Evolutionary conservation across 2,797 vertebrate species (phyloP).

Genomic region (Chloroceryle amazona): DNA sequence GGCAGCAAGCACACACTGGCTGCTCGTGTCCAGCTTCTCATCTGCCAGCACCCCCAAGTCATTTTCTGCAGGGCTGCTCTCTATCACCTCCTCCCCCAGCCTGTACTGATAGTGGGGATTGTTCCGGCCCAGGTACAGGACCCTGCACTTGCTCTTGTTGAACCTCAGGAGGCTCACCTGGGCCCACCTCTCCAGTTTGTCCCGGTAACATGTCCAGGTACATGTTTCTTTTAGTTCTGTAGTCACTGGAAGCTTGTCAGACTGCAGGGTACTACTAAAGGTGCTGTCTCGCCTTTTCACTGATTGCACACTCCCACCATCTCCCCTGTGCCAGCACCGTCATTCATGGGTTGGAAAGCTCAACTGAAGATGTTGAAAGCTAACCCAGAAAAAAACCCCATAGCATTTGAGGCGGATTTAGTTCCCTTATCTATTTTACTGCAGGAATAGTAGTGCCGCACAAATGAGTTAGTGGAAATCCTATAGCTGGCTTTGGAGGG

Average conservation of each 20-base stretch:
- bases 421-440: conserved; percentile 60
- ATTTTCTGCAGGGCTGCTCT: too few species aligned
- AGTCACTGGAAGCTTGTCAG: background rate
- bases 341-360: background rate
- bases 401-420: background rate
- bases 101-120: too few species aligned
- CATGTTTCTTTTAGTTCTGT: background rate
- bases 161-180: too few species aligned
- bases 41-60: too few species aligned
- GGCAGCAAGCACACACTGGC: too few species aligned
- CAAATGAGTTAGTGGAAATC: conserved; percentile 44
- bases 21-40: too few species aligned
- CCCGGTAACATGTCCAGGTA: too few species aligned
- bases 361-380: conserved; percentile 16
- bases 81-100: too few species aligned
- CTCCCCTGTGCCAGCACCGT: background rate
- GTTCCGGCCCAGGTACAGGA: too few species aligned
- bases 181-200: too few species aligned
- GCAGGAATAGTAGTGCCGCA: conserved; percentile 31
- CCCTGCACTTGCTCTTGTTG: too few species aligned
- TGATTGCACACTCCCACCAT: background rate
- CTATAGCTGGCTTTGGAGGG: conserved; percentile 37
- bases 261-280: background rate
- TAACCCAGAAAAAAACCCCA: background rate
- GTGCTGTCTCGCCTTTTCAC: background rate